phyloP scores from a whole-genome alignment of 2,888 invertebrate genomes.

The Taenaris catops region DNA sequence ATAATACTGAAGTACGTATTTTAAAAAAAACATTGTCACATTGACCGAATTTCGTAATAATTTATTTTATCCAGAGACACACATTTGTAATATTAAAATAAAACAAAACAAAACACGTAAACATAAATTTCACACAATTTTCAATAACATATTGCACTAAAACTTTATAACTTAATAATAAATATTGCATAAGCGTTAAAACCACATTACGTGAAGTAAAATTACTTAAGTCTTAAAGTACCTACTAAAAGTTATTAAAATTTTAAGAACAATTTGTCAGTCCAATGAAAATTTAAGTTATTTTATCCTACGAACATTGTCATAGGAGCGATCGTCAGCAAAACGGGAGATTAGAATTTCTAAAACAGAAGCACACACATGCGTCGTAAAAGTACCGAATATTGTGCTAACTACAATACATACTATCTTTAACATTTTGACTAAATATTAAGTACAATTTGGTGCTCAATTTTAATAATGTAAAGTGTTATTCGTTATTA shows the following conservation, averaged over 20 bases:
- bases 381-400: slow-evolving; percentile 41
- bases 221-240: slow-evolving; percentile 57
- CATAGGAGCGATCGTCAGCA: slow-evolving; percentile 41
- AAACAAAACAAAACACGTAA: slow-evolving; percentile 68
- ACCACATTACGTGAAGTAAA: slow-evolving; percentile 61
- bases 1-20: slow-evolving; percentile 71
- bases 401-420: slow-evolving; percentile 53
- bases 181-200: slow-evolving; percentile 74
- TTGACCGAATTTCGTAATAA: slow-evolving; percentile 45
- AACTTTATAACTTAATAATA: slow-evolving; percentile 74
- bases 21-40: slow-evolving; percentile 48
- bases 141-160: slow-evolving; percentile 77
- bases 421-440: slow-evolving; percentile 60
- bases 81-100: slow-evolving; percentile 51
- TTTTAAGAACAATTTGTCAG: slow-evolving; percentile 61
- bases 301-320: slow-evolving; percentile 53
- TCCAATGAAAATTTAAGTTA: slow-evolving; percentile 58
- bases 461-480: slow-evolving; percentile 74
- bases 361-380: slow-evolving; percentile 31
- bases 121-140: slow-evolving; percentile 73
- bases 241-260: slow-evolving; percentile 58
- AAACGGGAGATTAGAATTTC: slow-evolving; percentile 49
- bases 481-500: slow-evolving; percentile 71
- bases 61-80: slow-evolving; percentile 41
- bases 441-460: slow-evolving; percentile 80